Percentiles rank a stretch among this genome's conserved stretches.
These are phyloP conservation scores for Ambastaia sidthimunki DNA, from an alignment of 2,797 vertebrate genomes.

Conservation along the genomic window DNA sequence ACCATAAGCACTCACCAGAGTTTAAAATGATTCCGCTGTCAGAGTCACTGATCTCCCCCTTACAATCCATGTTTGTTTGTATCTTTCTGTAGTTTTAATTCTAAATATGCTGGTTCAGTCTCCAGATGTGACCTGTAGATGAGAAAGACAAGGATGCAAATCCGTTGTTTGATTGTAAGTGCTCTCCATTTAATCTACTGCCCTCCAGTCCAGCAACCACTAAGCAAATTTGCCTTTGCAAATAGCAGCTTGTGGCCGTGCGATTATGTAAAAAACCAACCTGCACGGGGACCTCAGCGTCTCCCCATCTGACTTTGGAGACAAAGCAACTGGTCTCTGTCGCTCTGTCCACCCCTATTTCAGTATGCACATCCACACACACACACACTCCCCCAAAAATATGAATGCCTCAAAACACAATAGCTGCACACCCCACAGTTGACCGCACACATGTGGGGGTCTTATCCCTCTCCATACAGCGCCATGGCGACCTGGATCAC, in stretches of 20 bases:
- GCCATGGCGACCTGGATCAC: constrained; percentile 76
- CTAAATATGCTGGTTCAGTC: constrained; percentile 31
- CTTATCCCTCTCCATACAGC: constrained; percentile 72
- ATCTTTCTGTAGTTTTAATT: constrained; percentile 22
- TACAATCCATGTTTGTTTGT: constrained; percentile 76
- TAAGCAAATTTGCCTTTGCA: constrained; percentile 55
- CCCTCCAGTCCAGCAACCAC: constrained; percentile 31
- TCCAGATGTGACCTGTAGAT: constrained; percentile 64
- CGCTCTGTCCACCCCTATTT: constrained; percentile 36
- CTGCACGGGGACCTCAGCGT: constrained; percentile 37
- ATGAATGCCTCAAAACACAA: constrained; percentile 69
- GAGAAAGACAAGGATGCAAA: constrained; percentile 41
- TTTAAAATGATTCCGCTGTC: constrained; percentile 91
- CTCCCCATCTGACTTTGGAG: constrained; percentile 61
- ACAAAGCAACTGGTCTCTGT: constrained; percentile 61
- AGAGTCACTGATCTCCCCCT: constrained; percentile 88
- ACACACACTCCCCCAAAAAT: constrained; percentile 50
- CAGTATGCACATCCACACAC: constrained; percentile 27
- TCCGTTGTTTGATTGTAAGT: constrained; percentile 29
- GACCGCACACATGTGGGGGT: constrained; percentile 81
- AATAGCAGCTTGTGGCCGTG: constrained; percentile 39
- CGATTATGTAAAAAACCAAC: constrained; percentile 47
- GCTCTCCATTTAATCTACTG: constrained; percentile 21
- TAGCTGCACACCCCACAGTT: constrained; percentile 71
- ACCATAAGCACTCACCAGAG: constrained; percentile 76